Conservation (phyloP, 2,113 vertebrate genomes). For the Tylochromis polylepis region DNA sequence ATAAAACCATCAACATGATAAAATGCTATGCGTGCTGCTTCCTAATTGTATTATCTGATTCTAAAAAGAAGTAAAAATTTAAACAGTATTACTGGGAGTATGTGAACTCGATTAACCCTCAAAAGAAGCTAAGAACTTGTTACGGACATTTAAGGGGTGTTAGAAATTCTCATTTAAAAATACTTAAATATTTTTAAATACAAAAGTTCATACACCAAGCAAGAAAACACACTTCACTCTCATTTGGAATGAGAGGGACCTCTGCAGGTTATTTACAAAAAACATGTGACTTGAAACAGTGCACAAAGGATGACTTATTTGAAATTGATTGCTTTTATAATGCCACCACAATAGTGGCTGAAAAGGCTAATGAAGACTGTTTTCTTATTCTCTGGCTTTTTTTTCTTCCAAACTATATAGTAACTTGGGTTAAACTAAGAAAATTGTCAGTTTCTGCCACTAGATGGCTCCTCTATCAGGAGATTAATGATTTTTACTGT, state of each 20-base stretch:
- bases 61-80: neutral
- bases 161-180: neutral
- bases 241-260: conserved; percentile 6
- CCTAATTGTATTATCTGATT: neutral
- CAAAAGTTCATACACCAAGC: neutral
- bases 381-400: neutral
- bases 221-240: neutral
- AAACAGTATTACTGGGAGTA: neutral
- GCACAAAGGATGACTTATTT: neutral
- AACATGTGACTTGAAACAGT: neutral
- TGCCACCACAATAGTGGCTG: neutral
- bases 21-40: neutral
- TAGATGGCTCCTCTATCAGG: conserved; percentile 41
- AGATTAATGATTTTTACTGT: neutral
- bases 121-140: neutral
- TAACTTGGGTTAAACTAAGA: neutral
- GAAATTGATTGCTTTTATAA: neutral
- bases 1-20: conserved; percentile 52
- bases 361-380: neutral
- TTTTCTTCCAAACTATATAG: neutral
- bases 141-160: neutral
- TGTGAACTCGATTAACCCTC: neutral
- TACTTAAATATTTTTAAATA: neutral
- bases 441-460: conserved; percentile 6
- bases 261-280: conserved; percentile 27